Evolutionary conservation across 2,113 vertebrate species (phyloP).

Genomic region (Vulpes lagopus): DNA sequence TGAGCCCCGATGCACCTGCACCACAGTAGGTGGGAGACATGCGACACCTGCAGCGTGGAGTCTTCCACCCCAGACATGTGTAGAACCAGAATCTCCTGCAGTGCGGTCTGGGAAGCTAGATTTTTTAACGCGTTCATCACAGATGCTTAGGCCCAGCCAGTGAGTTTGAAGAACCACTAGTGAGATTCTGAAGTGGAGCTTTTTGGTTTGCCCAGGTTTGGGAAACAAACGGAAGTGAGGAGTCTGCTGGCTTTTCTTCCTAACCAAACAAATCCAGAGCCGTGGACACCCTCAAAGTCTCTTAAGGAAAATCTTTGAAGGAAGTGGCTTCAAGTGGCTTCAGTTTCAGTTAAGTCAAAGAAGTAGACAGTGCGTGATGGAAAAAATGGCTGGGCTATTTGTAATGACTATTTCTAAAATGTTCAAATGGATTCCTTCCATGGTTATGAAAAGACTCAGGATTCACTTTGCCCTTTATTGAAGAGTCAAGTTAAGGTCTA

Average conservation of each 20-base stretch:
- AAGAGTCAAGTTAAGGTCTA: not conserved
- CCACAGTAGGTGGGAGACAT: not conserved
- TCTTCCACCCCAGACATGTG: fast-evolving
- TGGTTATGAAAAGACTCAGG: not conserved
- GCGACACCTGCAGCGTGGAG: not conserved
- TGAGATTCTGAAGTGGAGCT: not conserved
- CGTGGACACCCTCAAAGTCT: not conserved
- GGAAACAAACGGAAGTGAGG: not conserved
- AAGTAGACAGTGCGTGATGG: not conserved
- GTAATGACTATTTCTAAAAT: slow-evolving; percentile 14
- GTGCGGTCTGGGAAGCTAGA: not conserved
- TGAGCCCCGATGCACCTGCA: not conserved
- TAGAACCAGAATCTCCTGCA: not conserved
- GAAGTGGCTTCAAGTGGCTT: not conserved
- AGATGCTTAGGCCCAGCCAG: not conserved
- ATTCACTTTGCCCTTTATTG: not conserved
- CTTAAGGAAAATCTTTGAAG: not conserved
- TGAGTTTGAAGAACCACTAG: not conserved
- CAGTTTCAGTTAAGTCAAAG: not conserved
- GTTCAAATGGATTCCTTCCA: not conserved
- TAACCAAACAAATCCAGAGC: not conserved
- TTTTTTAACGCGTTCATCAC: not conserved
- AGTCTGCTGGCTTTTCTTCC: not conserved
- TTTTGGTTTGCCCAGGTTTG: not conserved
- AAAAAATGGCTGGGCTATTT: not conserved